These are phyloP conservation scores for Aplodontia rufa DNA, from an alignment of 2,113 vertebrate species.

Conservation along the genomic window DNA sequence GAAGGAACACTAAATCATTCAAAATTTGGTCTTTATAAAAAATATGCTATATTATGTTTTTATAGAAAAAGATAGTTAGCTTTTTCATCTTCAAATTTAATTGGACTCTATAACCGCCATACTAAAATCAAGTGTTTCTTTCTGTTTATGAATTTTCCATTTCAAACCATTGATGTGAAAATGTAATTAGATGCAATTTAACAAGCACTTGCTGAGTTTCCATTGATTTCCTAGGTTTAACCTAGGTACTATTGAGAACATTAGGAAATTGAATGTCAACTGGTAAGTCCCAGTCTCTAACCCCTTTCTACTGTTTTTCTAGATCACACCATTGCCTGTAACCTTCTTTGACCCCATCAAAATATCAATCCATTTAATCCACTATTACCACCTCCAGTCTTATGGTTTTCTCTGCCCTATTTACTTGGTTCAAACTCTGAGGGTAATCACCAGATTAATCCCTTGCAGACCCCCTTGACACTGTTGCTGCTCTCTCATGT, in stretches of 20 bases:
- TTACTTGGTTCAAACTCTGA: background rate
- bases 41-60: background rate
- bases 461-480: background rate
- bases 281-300: background rate
- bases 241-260: background rate
- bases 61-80: background rate
- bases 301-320: background rate
- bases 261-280: background rate
- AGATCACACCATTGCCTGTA: background rate
- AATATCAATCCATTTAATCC: background rate
- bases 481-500: background rate
- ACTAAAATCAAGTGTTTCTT: slow-evolving; percentile 1
- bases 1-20: background rate
- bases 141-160: background rate
- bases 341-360: background rate
- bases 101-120: background rate
- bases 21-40: slow-evolving; percentile 8
- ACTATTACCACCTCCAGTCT: background rate
- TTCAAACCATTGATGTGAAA: background rate
- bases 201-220: background rate
- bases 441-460: background rate
- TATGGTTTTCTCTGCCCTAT: background rate
- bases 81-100: slow-evolving; percentile 26
- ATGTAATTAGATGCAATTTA: slow-evolving; percentile 25
- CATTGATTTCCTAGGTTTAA: background rate